A percentile compares a stretch with the other conserved stretches of the same genome.
phyloP scores from a whole-genome alignment of 2,888 invertebrate species.

The Colostygia pectinataria region DNA sequence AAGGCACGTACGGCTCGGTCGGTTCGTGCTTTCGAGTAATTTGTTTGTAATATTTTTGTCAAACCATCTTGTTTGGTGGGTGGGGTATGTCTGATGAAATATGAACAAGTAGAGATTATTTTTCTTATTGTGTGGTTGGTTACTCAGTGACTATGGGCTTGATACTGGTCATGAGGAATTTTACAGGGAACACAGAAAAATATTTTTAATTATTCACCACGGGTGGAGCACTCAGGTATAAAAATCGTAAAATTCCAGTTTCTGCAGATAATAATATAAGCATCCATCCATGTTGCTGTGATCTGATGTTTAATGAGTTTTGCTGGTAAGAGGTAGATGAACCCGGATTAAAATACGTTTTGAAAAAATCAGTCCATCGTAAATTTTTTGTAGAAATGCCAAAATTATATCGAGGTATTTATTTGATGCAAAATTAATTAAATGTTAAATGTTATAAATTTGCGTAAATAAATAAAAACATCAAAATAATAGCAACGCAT shows the following conservation, averaged over 20 bases:
- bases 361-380: neutral
- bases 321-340: slow-evolving; percentile 24
- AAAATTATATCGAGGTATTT: too few relatives aligned
- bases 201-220: too few relatives aligned
- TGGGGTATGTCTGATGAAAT: slow-evolving; percentile 10
- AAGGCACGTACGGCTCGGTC: slow-evolving; percentile 62
- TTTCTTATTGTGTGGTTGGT: too few relatives aligned
- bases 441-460: too few relatives aligned
- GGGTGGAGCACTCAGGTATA: slow-evolving; percentile 1
- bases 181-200: too few relatives aligned
- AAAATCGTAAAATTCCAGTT: slow-evolving; percentile 18
- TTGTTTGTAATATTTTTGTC: slow-evolving; percentile 13
- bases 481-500: too few relatives aligned
- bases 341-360: slow-evolving; percentile 24
- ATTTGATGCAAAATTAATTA: too few relatives aligned
- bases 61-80: slow-evolving; percentile 11
- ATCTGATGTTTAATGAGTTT: slow-evolving; percentile 26
- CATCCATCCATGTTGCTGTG: slow-evolving; percentile 15
- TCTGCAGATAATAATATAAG: slow-evolving; percentile 20
- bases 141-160: too few relatives aligned
- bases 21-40: slow-evolving; percentile 45
- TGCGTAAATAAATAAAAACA: too few relatives aligned
- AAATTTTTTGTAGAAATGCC: too few relatives aligned
- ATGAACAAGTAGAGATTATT: slow-evolving; percentile 17
- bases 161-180: too few relatives aligned